Base-by-base conservation (phyloP, 2,888 invertebrate genomes). In the Resseliella maxima region DNA sequence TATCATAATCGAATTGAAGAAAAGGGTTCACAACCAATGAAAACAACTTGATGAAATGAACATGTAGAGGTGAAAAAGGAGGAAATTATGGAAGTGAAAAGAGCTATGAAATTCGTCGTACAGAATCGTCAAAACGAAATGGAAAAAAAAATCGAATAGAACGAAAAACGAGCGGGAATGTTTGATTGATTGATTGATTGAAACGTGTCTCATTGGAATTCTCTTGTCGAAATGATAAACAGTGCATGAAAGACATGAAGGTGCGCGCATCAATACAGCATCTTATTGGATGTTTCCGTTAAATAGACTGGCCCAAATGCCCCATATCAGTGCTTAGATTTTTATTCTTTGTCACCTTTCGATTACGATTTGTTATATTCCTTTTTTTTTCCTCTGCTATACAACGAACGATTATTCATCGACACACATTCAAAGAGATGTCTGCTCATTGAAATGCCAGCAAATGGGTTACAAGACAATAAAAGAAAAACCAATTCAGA, bases 1-100 rank as follows among this genome's bases (percentile, higher is more conserved):
- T 59, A 59, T 59, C 59, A 59, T 59, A 59, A 59, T 59, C 59
- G 24, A 59, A 59, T 59, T 24, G 59, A 24, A 59, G 10, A 59
- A 59, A 59, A 10, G 59, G 59, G 59, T 59, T 59, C 59, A 21
- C 50, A 18, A 50, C 21, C 10, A 2, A 50, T 18, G 21, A 18
- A 50, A 50, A 50, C 50, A 50, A 18, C 50, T 18, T 21, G 2
- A n/a, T n/a, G n/a, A 21, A 50, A 50, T 21, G 50, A 50, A 8
- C 15, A 18, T 21, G 21, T 50, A n/a, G n/a, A n/a, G n/a, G n/a
- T n/a, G n/a, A n/a, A n/a, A n/a, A n/a, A n/a, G n/a, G n/a, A n/a
- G n/a, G 50, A 50, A 50, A 50, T 8, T 21, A 21, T 12, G 15
- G 15, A 50, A 6, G 50, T 50, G 2, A 21, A 50, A 50, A 50